Base-by-base conservation (phyloP, 2,888 invertebrate genomes). In the Mesoligia furuncula region DNA sequence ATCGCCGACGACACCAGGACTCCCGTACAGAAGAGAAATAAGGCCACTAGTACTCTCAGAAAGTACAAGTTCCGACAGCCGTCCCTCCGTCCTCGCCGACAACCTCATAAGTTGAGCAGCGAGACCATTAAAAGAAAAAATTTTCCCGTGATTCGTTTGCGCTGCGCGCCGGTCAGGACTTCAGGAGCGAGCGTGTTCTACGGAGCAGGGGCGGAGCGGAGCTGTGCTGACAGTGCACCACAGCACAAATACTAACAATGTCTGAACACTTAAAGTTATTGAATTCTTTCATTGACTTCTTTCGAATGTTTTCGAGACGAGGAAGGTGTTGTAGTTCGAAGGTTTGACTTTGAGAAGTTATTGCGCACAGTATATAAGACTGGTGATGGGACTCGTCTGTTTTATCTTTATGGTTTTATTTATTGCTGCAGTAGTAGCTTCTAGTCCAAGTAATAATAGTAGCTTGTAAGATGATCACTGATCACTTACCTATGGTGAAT, bases 211-310 rank as follows among this genome's bases (percentile, higher is more conserved):
- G n/a, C 9, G 20, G 65, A 45, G 73, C 62, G 54, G 62, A 64
- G 54, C 51, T 27, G 67, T 54, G 27, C 31, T 20, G 42, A 54
- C 27, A 68, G 42, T 61, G 62, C 62, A 68, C 45, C 45, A 42
- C 73, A 67, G 45, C 39, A 71, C n/a, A 67, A 67, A 20, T 67
- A 62, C 45, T 36, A 62, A 71, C 71, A 72, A 79, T 54, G 54
- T 17, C 57, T 27, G 27, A 67, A 71, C 48, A 67, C 79, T 71
- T 48, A 57, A 45, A 67, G 67, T 76, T 71, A 75, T 70, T 71
- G 36, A 67, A 45, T 57, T 71, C 9, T 54, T 71, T 79, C 75
- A 78, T 71, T 61, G 66, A 51, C 70, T 70, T 70, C 70, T 65
- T 70, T 75, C 69, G 54, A 75, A 73, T 69, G 27, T 65, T 74